Conservation (phyloP, 2,113 vertebrate species). For the Odocoileus hemionus region DNA sequence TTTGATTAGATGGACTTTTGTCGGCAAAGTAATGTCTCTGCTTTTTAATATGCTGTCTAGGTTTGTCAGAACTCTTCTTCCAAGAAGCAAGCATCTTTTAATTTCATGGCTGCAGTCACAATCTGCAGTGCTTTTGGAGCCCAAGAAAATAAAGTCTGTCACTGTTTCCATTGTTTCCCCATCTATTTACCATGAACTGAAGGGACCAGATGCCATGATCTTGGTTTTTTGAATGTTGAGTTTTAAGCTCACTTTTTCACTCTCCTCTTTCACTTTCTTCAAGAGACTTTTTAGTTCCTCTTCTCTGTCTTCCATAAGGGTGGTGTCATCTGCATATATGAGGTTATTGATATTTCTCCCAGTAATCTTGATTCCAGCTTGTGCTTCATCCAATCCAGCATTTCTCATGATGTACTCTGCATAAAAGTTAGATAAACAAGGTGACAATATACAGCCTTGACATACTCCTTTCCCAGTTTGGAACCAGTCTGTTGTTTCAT, state of each 20-base stretch:
- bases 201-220: background rate
- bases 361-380: background rate
- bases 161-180: background rate
- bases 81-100: background rate
- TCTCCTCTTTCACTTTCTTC: background rate
- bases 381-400: background rate
- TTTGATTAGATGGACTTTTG: background rate
- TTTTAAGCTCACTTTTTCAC: background rate
- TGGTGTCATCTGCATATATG: background rate
- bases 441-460: background rate
- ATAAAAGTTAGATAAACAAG: background rate
- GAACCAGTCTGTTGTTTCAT: background rate
- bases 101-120: background rate
- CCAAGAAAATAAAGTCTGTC: background rate
- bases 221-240: background rate
- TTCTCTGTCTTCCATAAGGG: background rate
- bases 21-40: background rate
- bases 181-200: background rate
- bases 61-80: background rate
- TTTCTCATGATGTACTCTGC: background rate
- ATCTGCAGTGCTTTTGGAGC: background rate
- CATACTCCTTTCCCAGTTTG: background rate
- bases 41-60: background rate
- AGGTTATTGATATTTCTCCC: background rate
- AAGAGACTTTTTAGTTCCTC: background rate